Conservation (phyloP, 2,113 vertebrate species). For the Taurulus bubalis region DNA sequence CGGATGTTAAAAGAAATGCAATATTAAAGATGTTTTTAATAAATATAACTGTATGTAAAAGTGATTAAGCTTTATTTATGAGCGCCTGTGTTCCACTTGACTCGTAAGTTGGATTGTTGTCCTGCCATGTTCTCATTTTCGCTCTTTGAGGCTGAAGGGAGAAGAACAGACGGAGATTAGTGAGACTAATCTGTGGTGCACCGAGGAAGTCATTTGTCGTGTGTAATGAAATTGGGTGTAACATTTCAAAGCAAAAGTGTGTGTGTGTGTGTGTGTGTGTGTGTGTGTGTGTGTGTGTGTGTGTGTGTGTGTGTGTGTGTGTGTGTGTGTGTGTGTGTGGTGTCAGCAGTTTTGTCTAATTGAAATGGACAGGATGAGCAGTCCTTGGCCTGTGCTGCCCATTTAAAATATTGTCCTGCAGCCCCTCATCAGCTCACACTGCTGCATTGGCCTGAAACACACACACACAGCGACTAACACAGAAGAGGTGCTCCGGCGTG, state of each 20-base stretch:
- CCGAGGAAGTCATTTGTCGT: constrained; percentile 39
- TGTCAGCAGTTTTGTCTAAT: constrained; percentile 77
- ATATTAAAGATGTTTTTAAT: constrained; percentile 76
- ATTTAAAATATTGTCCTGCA: constrained; percentile 74
- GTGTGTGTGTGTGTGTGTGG: neutral
- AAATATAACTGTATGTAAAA: constrained; percentile 14
- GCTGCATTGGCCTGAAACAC: constrained; percentile 13
- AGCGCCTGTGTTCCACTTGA: constrained; percentile 4
- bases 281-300: neutral
- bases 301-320: too few species aligned
- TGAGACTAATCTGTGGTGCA: constrained; percentile 28
- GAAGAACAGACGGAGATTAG: constrained; percentile 34
- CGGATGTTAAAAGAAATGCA: constrained; percentile 61
- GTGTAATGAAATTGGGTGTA: constrained; percentile 45
- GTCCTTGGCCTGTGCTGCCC: constrained; percentile 50
- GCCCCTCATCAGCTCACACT: constrained; percentile 15
- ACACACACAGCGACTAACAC: neutral
- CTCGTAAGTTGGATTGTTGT: constrained; percentile 38
- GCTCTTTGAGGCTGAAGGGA: constrained; percentile 4
- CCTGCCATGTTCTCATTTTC: constrained; percentile 37
- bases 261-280: neutral
- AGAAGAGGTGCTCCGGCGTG: constrained; percentile 47
- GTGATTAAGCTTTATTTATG: constrained; percentile 30
- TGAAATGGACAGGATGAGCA: constrained; percentile 72
- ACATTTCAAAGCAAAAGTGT: constrained; percentile 11